Percentiles rank a stretch among this genome's conserved stretches.
phyloP scores from a whole-genome alignment of 2,888 invertebrate species.

The Cantharis rustica region DNA sequence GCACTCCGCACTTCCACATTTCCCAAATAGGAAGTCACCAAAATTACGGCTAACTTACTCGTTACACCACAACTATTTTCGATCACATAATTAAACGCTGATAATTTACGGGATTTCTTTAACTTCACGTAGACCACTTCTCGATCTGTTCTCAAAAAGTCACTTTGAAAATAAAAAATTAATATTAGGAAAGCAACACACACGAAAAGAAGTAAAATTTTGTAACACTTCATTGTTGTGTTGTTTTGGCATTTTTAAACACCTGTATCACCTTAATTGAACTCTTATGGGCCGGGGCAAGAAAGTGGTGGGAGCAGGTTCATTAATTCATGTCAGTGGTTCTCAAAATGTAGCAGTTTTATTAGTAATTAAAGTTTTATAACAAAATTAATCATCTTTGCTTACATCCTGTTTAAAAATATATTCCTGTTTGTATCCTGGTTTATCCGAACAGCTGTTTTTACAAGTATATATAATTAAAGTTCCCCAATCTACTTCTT shows the following conservation, averaged over 20 bases:
- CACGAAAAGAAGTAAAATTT: neutral
- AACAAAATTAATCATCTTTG: neutral
- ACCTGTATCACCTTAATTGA: neutral
- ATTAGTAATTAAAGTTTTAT: neutral
- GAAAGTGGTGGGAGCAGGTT: neutral
- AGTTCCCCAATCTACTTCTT: constrained; percentile 85
- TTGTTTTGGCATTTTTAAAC: neutral
- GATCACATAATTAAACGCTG: neutral
- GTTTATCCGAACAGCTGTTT: constrained; percentile 62
- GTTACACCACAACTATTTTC: neutral
- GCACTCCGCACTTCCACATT: constrained; percentile 72
- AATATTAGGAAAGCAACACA: neutral
- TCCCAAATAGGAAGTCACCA: constrained; percentile 79
- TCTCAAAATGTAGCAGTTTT: neutral
- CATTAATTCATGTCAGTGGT: neutral
- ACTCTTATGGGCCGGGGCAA: neutral
- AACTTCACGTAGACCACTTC: neutral
- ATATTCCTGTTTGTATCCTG: constrained; percentile 77
- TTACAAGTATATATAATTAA: constrained; percentile 85
- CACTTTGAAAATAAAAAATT: neutral
- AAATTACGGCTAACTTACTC: constrained; percentile 53
- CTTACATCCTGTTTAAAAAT: constrained; percentile 81
- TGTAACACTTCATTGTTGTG: neutral
- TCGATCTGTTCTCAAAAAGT: neutral
- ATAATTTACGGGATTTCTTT: neutral